phyloP scores from a whole-genome alignment of 2,888 invertebrate genomes.

The Syritta pipiens region DNA sequence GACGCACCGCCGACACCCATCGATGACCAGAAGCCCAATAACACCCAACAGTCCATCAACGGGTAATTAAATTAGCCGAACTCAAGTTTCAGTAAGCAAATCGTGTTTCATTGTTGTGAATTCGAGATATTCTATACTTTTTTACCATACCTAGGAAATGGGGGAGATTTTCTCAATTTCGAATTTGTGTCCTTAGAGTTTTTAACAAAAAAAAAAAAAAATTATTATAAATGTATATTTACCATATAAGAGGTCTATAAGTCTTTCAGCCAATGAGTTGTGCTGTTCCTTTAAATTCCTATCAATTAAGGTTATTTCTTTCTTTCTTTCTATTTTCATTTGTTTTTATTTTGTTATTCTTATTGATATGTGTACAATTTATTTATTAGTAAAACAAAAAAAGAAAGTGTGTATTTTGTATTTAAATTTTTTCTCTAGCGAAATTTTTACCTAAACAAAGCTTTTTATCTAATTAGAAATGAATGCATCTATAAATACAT shows the following conservation, averaged over 20 bases:
- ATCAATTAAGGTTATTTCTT: slow-evolving; percentile 7
- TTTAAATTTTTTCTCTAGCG: slow-evolving; percentile 62
- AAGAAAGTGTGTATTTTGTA: slow-evolving; percentile 53
- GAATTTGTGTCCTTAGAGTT: slow-evolving; percentile 56
- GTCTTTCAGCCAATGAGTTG: slow-evolving; percentile 33
- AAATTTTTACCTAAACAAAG: slow-evolving; percentile 62
- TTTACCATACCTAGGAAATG: slow-evolving; percentile 47
- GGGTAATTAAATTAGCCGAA: slow-evolving; percentile 59
- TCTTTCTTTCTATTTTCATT: not conserved
- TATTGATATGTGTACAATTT: slow-evolving; percentile 42
- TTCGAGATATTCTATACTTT: slow-evolving; percentile 51
- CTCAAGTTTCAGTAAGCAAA: slow-evolving; percentile 57
- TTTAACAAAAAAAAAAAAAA: slow-evolving; percentile 8
- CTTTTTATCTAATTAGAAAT: slow-evolving; percentile 58
- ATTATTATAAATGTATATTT: slow-evolving; percentile 15
- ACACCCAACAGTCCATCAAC: slow-evolving; percentile 57
- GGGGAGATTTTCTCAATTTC: slow-evolving; percentile 37
- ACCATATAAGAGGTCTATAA: slow-evolving; percentile 26
- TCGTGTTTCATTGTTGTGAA: slow-evolving; percentile 67
- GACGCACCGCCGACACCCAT: slow-evolving; percentile 87
- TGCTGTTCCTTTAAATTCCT: slow-evolving; percentile 48
- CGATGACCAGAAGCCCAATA: slow-evolving; percentile 73
- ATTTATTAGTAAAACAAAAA: slow-evolving; percentile 41
- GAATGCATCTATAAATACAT: slow-evolving; percentile 31
- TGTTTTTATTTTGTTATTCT: slow-evolving; percentile 11